Conservation (phyloP, 2,113 vertebrate genomes). For the Paedocypris sp. region DNA sequence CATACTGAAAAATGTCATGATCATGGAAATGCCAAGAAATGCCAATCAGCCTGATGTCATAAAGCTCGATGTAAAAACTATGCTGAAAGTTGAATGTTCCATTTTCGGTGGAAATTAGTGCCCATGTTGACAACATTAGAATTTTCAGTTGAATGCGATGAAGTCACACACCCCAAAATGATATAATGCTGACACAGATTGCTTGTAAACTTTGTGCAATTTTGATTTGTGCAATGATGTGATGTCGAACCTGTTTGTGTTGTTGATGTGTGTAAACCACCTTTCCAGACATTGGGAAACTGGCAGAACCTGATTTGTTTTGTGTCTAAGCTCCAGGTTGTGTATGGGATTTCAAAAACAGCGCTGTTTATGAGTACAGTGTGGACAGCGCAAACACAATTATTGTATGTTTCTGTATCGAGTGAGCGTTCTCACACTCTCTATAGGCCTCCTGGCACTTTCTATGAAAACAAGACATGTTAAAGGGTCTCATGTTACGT, state of each 20-base stretch:
- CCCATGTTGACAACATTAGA: no score
- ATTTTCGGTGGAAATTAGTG: no score
- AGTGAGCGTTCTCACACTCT: not conserved
- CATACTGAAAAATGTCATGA: no score
- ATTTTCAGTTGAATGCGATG: no score
- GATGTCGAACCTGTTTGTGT: constrained; percentile 25
- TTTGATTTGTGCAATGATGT: not conserved
- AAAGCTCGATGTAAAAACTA: no score
- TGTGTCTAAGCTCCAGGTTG: not conserved
- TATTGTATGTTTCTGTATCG: not conserved
- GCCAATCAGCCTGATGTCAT: no score
- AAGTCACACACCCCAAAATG: not conserved
- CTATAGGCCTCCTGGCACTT: not conserved
- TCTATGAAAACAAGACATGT: not conserved
- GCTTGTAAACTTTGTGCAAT: not conserved
- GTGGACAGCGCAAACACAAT: constrained; percentile 2
- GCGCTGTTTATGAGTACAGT: not conserved
- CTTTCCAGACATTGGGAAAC: constrained; percentile 21
- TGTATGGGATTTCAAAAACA: not conserved
- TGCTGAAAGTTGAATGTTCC: no score
- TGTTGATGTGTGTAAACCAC: constrained; percentile 1
- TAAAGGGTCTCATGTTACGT: not conserved
- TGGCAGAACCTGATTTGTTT: constrained; percentile 17
- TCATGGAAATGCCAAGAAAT: no score
- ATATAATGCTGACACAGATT: not conserved